Percentiles rank a stretch among this genome's conserved stretches.
Conservation (phyloP, 37 sponge, comb jelly and placozoan genomes). For the Beroe forskalii region DNA sequence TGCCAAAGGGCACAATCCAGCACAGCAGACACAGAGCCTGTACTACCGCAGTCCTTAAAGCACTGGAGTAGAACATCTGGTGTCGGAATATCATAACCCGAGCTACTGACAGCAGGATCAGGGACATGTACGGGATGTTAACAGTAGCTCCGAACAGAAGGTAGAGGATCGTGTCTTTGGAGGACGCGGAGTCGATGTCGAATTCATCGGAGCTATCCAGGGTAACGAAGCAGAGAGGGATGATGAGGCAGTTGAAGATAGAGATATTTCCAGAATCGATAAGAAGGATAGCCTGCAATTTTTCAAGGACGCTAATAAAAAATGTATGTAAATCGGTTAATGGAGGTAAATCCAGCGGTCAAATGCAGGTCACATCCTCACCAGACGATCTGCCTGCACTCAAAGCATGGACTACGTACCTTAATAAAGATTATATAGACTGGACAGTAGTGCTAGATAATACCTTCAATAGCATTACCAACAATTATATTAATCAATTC, state of each 20-base stretch:
- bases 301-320: too few species aligned
- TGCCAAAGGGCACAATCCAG: conserved; percentile 5
- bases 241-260: conserved; percentile 47
- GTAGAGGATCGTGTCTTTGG: background rate
- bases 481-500: too few species aligned
- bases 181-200: background rate
- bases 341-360: too few species aligned
- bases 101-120: conserved; percentile 25
- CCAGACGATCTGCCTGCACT: too few species aligned
- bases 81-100: conserved; percentile 59
- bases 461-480: too few species aligned
- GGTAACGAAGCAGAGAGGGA: conserved; percentile 30
- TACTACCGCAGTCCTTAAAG: background rate
- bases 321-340: too few species aligned
- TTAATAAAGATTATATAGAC: too few species aligned
- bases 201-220: background rate
- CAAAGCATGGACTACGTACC: too few species aligned
- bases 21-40: background rate
- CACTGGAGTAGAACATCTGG: background rate
- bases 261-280: too few species aligned
- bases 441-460: too few species aligned
- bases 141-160: conserved; percentile 16
- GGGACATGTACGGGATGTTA: background rate
- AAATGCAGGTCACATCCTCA: too few species aligned
- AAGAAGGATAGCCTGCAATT: too few species aligned